Conservation (phyloP, 2,113 vertebrate genomes). For the Ceyx cyanopectus region DNA sequence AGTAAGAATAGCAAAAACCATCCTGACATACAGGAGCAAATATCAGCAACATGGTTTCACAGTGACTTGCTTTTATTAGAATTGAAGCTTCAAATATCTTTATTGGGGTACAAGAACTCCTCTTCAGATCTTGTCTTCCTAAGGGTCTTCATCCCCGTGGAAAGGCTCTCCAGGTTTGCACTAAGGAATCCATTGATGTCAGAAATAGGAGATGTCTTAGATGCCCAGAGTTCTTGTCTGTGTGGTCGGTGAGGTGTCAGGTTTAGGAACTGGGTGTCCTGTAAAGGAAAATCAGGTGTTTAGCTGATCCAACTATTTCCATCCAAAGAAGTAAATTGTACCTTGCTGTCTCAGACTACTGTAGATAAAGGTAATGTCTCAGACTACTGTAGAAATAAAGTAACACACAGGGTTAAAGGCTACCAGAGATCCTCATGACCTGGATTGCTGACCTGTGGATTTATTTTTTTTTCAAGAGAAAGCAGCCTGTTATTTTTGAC, state of each 20-base stretch:
- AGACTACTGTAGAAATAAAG: neutral
- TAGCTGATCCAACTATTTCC: neutral
- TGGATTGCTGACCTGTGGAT: neutral
- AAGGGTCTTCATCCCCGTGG: neutral
- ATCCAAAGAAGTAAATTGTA: neutral
- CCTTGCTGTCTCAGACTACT: neutral
- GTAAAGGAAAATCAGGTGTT: neutral
- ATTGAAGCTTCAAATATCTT: conserved; percentile 13
- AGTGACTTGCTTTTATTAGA: conserved; percentile 48
- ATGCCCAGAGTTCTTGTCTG: neutral
- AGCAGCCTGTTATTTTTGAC: neutral
- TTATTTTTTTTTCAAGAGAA: neutral
- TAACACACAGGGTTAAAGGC: neutral
- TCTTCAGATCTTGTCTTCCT: neutral
- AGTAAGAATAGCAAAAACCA: neutral
- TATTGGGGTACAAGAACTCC: neutral
- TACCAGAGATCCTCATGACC: neutral
- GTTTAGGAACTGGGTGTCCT: conserved; percentile 52
- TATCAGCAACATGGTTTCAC: neutral
- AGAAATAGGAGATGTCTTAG: neutral
- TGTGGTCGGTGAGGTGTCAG: neutral
- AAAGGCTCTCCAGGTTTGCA: neutral
- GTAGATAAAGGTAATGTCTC: neutral
- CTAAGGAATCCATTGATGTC: neutral
- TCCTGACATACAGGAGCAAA: neutral